Base-by-base conservation (phyloP, 2,888 invertebrate genomes). In the Hoplodrina blanda region DNA sequence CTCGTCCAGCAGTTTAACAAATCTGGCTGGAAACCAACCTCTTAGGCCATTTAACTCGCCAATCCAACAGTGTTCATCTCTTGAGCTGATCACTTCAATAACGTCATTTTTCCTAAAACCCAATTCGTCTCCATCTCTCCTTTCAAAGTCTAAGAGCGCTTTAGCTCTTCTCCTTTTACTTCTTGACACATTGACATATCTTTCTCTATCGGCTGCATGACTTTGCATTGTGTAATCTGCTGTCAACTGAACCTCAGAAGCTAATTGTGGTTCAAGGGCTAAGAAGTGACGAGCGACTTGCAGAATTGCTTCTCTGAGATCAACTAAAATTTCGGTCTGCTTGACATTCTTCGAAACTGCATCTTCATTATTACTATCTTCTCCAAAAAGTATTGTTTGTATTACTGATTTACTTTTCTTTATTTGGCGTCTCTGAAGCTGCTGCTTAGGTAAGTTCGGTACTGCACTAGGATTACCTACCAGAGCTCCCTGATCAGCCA, bases 101-200 rank as follows among this genome's bases (percentile, higher is more conserved):
- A 99, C 98, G 93, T 99, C 99, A 96, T 99, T 99, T 93, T 99
- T 99, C 64, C 99, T 97, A 93, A 99, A 99, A 11, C 99, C 99
- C 66, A 99, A 94, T 93, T 99, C 99, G 96, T 99, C 99, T 83
- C 99, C 99, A 94, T 99, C 99, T 90, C 99, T 98, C 79, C 99
- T 97, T 93, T 99, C 99, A 96, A 99, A 99, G 96, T 99, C 99
- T 85, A 99, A 96, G 76, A 99, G 95, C 2, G 99, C 99, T 94
- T 99, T 99, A 5, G 99, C 99, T 81, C 99, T 96, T 79, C 99
- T 96, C 85, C 98, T 98, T 76, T 99, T 97, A 84, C 98, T 98
- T 85, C 98, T 97, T 3, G 98, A 98, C 0, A 98, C 99, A 94
- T 98, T 98, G n/a, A 99, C 97, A 91, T 99, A 99, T 92, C 98